These are phyloP conservation scores for Taenioides sp. DNA, from an alignment of 2,797 vertebrate genomes.

Conservation along the genomic window DNA sequence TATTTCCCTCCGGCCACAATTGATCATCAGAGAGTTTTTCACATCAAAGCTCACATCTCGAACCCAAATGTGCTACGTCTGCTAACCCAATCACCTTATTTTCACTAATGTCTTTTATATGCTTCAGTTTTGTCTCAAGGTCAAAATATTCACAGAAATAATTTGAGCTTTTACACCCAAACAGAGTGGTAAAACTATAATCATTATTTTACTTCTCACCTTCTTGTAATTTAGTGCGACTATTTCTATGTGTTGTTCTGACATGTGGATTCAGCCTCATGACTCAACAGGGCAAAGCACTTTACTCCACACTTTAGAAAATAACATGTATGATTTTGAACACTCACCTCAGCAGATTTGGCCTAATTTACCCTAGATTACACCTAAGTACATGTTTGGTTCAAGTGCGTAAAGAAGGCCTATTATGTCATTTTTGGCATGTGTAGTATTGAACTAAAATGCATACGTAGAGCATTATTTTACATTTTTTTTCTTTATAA, in stretches of 20 bases:
- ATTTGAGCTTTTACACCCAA: constrained; percentile 17
- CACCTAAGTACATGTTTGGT: constrained; percentile 23
- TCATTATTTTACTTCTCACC: not conserved
- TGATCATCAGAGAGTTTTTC: constrained; percentile 31
- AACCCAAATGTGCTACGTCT: constrained; percentile 43
- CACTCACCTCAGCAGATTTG: constrained; percentile 57
- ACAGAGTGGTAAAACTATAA: constrained; percentile 23
- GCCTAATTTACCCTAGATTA: constrained; percentile 29
- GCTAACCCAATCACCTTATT: constrained; percentile 49
- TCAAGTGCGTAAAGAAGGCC: constrained; percentile 13
- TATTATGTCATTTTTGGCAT: no score
- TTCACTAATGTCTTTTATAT: constrained; percentile 20
- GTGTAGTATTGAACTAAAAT: no score
- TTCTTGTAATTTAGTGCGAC: not conserved
- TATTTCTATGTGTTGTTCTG: constrained; percentile 22
- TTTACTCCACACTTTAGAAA: constrained; percentile 29
- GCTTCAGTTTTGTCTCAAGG: constrained; percentile 29
- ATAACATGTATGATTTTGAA: constrained; percentile 40
- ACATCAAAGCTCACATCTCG: constrained; percentile 40
- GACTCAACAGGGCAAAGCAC: constrained; percentile 43
- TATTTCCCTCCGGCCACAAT: constrained; percentile 57
- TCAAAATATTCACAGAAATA: not conserved
- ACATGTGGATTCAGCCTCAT: constrained; percentile 24
- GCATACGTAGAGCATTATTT: no score
- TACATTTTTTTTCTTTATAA: no score